Base-by-base conservation (phyloP, 2,113 vertebrate species). In the Pardalotus punctatus region DNA sequence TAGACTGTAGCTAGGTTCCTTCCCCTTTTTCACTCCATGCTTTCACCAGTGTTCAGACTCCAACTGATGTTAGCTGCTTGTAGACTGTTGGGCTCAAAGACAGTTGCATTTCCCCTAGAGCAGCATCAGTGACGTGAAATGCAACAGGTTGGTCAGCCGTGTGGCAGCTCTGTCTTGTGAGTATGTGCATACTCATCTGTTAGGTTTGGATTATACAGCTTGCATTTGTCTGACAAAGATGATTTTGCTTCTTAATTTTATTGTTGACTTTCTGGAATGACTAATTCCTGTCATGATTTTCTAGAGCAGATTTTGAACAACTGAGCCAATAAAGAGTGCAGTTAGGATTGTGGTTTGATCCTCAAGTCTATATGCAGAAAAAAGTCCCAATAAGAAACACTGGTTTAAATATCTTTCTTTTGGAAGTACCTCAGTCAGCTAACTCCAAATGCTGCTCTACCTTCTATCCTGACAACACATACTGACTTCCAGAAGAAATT, bases 161-260 rank as follows among this genome's bases (percentile, higher is more conserved):
- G 16, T 50, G 21, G 14, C 76, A 57, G 33, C 28, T 83, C 2
- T 54, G 14, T 78, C 33, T 61, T 33, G 15, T 73, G 31, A 45
- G 25, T 73, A 8, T 36, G 45, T 11, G 8, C 16, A 7, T 20
- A 40, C 14, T 94, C 13, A 11, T 56, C 27, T 76, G 14, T 53
- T 62, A n/a, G 17, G 9, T 81, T 76, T 65, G 40, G 28, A n/a
- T 48, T 57, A 20, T 57, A 6, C 25, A 45, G 11, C 14, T 69
- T 90, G 10, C 19, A 5, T 73, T 79, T 95, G 10, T 72, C n/a
- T 0, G 0, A 21, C 3, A 6, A 38, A 0, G 3, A 13, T 72
- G 48, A 31, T 79, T 92, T 76, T 51, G 40, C 6, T 23, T 69
- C 25, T 45, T 76, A 64, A 16, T 90, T 85, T 88, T 83, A n/a